phyloP scores from a whole-genome alignment of 2,113 vertebrate genomes.

The Pygoscelis antarcticus region DNA sequence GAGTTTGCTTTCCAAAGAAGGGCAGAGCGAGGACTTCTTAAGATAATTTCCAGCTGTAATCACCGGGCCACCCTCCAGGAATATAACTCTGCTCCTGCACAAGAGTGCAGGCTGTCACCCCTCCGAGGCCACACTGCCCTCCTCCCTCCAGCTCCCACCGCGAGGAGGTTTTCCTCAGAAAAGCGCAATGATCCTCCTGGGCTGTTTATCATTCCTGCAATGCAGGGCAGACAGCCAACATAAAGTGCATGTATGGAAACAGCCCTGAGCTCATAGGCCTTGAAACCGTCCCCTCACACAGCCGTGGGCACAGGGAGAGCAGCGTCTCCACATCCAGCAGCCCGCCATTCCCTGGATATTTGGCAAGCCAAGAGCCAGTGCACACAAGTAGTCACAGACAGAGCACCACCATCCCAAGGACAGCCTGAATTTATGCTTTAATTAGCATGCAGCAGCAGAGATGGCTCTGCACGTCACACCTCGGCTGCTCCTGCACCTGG shows the following conservation, averaged over 20 bases:
- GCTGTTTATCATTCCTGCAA: fast-evolving
- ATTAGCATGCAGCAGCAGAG: not conserved
- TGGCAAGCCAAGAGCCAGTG: not conserved
- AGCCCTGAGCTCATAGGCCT: fast-evolving
- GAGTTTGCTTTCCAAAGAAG: conserved; percentile 48
- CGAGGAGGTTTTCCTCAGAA: not conserved
- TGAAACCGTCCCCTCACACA: fast-evolving
- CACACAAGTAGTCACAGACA: fast-evolving
- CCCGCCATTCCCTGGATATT: not conserved
- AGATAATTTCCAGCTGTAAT: conserved; percentile 33
- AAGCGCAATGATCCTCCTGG: fast-evolving
- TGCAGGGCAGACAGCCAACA: fast-evolving
- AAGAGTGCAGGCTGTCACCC: not conserved
- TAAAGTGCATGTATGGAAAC: not conserved
- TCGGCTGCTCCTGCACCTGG: not conserved
- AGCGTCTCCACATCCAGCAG: not conserved
- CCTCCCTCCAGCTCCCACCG: fast-evolving
- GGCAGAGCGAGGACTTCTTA: not conserved
- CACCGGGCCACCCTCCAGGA: conserved; percentile 15
- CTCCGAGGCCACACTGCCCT: fast-evolving
- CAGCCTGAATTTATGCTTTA: not conserved
- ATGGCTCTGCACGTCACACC: not conserved
- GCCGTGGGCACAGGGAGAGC: fast-evolving
- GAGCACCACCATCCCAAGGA: not conserved
- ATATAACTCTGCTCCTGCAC: not conserved